Percentiles rank a stretch among this genome's conserved stretches.
Conservation (phyloP, 2,113 vertebrate genomes). For the Psittacus erithacus region DNA sequence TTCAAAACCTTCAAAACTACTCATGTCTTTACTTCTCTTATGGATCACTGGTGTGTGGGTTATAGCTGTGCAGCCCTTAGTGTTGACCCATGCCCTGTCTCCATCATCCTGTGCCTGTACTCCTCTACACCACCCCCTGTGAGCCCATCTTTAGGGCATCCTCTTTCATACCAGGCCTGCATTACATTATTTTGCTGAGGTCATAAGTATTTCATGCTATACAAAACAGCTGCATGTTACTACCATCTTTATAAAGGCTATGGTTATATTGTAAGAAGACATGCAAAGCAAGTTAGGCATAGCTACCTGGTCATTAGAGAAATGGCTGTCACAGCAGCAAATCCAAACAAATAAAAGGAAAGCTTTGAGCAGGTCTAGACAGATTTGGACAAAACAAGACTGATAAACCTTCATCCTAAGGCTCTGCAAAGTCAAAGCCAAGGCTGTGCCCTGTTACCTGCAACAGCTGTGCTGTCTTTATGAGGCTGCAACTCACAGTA, state of each 20-base stretch:
- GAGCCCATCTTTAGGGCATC: background rate
- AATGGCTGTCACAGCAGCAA: background rate
- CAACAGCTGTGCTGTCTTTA: background rate
- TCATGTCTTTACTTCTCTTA: background rate
- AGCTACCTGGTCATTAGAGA: background rate
- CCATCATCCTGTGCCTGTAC: background rate
- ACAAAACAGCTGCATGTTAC: background rate
- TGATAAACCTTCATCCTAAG: background rate
- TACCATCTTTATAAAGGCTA: background rate
- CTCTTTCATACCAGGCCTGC: background rate
- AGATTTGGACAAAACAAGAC: background rate
- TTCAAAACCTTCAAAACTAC: background rate
- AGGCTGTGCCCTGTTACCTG: background rate
- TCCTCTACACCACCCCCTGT: background rate
- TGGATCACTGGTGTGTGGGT: background rate
- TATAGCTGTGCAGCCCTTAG: background rate
- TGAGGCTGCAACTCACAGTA: accelerated
- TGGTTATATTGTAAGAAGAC: background rate
- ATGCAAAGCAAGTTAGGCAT: background rate
- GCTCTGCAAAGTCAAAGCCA: background rate
- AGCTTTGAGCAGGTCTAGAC: background rate
- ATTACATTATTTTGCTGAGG: background rate
- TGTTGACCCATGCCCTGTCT: background rate
- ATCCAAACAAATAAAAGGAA: background rate
- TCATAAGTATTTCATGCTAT: accelerated